Base-by-base conservation (phyloP, 2,888 invertebrate genomes). In the Leptodirus hochenwartii region DNA sequence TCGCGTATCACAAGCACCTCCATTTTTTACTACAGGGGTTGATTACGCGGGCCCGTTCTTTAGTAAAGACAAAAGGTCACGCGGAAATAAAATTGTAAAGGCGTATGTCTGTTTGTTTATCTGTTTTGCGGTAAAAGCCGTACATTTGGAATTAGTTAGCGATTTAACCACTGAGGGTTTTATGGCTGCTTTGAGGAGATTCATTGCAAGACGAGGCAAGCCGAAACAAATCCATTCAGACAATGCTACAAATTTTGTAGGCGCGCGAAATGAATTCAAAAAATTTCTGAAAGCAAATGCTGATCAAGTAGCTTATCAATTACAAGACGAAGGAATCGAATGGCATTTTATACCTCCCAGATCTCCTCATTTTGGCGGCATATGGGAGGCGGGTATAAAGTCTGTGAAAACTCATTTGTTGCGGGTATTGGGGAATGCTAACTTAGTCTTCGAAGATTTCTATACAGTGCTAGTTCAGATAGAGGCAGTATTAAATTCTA, bases 321-420 rank as follows among this genome's bases (percentile, higher is more conserved):
- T 23, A 11, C 4, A 29, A 2, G 25, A 36, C 5, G 32, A 35
- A 14, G 15, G 25, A 8, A 36, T 43, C 11, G 23, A 34, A n/a
- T 43, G 42, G 45, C 26, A 41, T 24, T 41, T 44, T 29, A 39
- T 40, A 6, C 41, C 43, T 3, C 29, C 39, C 1, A 17, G 33
- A 3, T 28, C 36, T 8, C 42, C 43, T 5, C 35, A 41, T 27
- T 37, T 39, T 28, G 39, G 41, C 8, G 40, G 41, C 5, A 22
- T 43, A 6, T 40, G 40, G 39, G 35, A 43, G 22, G 29, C 36
- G 5, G 40, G 33, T 2, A 23, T 35, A 17, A 15, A 36, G 22
- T 15, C 4, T 17, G 13, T 26, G 15, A 36, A 39, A 27, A 16
- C 8, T 12, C 32, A 35, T 27, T 15, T 5, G 4, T 9, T n/a